phyloP scores from a whole-genome alignment of 2,888 invertebrate species.

The Theretra japonica region DNA sequence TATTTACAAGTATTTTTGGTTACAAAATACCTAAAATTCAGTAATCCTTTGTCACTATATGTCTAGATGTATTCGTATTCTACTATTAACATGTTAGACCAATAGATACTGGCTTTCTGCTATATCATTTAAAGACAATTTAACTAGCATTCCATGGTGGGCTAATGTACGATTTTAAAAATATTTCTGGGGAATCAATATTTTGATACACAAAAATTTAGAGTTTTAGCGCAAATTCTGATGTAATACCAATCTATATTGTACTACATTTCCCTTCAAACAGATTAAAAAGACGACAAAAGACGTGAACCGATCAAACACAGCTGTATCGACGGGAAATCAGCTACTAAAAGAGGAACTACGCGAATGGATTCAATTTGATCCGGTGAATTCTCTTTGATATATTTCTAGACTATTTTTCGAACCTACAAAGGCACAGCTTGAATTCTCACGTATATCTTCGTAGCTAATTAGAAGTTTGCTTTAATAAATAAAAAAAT shows the following conservation, averaged over 20 bases:
- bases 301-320: conserved; percentile 33
- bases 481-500: too few species aligned
- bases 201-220: background rate
- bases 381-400: conserved; percentile 47
- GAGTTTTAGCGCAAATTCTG: background rate
- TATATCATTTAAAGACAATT: too few species aligned
- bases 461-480: background rate
- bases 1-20: too few species aligned
- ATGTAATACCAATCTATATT: background rate
- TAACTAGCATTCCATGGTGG: too few species aligned
- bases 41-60: too few species aligned
- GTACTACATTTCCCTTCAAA: background rate
- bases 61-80: too few species aligned
- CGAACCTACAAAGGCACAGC: background rate
- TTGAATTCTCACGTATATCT: background rate
- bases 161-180: too few species aligned
- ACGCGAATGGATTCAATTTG: conserved; percentile 67
- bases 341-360: conserved; percentile 62
- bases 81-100: too few species aligned
- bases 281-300: conserved; percentile 51
- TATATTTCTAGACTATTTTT: background rate
- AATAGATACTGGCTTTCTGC: too few species aligned
- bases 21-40: too few species aligned
- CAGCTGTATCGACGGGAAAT: conserved; percentile 21
- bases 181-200: background rate